Base-by-base conservation (phyloP, 2,888 invertebrate species). In the Clitarchus hookeri region DNA sequence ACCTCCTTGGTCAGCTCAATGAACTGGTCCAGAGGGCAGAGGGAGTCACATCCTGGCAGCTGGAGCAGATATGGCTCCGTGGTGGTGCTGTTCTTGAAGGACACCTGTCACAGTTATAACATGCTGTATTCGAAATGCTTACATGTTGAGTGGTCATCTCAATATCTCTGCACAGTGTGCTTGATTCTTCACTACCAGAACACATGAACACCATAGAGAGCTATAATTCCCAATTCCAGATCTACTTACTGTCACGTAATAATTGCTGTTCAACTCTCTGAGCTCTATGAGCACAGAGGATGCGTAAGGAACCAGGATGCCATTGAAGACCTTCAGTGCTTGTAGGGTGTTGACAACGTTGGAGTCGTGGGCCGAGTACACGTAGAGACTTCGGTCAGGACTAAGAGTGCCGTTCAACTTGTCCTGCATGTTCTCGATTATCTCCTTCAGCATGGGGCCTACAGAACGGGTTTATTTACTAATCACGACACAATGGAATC, bases 261-360 rank as follows among this genome's bases (percentile, higher is more conserved):
- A 27, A 6, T n/a, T 65, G 65, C 65, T 65, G 65, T 65, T 23
- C n/a, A 65, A 23, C 65, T 65, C 65, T 23, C 82, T 26, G 26
- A 82, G 82, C 23, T 82, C 82, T 27, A 82, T 82, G 36, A 82
- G 26, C 13, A 82, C 44, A 9, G 82, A 8, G 26, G 27, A 27
- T 1, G 82, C 82, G 23, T 82, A 82, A 19, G 82, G 82, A 12
- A 82, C 82, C 27, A 82, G 82, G 27, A 82, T 82, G 82, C 82
- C 82, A 27, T 82, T 82, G 82, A 82, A 82, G 82, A 82, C 27
- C 9, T 82, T 82, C 44, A 82, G n/a, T 0, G 82, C 44, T 19
- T 82, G 82, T 25, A 82, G 82, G 9, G 44, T 82, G 27, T 82
- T 44, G 44, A 82, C 82, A 13, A 82, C 82, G 82, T 82, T 82